Conservation (phyloP, 1,140 invertebrate genomes). For the Euura saliciscinereae region DNA sequence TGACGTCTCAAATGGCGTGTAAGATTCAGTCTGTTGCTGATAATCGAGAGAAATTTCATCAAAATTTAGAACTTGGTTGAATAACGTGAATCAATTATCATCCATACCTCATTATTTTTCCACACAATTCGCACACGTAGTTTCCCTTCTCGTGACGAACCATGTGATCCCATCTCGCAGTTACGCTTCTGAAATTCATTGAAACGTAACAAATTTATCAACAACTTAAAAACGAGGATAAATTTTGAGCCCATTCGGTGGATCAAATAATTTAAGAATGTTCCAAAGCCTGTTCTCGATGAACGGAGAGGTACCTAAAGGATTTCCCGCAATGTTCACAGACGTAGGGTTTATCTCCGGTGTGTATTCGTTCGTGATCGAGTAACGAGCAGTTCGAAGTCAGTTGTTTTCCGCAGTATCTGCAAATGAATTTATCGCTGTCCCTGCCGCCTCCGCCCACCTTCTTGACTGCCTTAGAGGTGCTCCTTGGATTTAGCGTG, state of each 20-base stretch:
- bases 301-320: conserved; percentile 50
- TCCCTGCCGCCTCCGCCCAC: conserved; percentile 26
- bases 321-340: conserved; percentile 65
- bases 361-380: conserved; percentile 62
- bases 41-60: background rate
- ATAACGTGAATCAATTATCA: background rate
- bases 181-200: conserved; percentile 32
- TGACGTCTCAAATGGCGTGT: background rate
- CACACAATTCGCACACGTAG: conserved; percentile 38
- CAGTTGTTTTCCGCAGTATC: conserved; percentile 42
- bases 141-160: conserved; percentile 36
- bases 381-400: conserved; percentile 37
- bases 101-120: conserved; percentile 35
- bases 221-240: too few species aligned
- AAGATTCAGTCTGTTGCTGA: background rate
- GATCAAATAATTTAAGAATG: too few species aligned
- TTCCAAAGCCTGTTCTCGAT: too few species aligned
- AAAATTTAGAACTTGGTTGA: background rate
- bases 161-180: conserved; percentile 36
- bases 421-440: conserved; percentile 30
- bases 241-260: too few species aligned
- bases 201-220: background rate
- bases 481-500: conserved; percentile 25
- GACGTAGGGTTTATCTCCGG: conserved; percentile 25
- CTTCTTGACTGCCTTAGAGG: background rate